phyloP scores from a whole-genome alignment of 2,888 invertebrate species.

The Leptodirus hochenwartii region DNA sequence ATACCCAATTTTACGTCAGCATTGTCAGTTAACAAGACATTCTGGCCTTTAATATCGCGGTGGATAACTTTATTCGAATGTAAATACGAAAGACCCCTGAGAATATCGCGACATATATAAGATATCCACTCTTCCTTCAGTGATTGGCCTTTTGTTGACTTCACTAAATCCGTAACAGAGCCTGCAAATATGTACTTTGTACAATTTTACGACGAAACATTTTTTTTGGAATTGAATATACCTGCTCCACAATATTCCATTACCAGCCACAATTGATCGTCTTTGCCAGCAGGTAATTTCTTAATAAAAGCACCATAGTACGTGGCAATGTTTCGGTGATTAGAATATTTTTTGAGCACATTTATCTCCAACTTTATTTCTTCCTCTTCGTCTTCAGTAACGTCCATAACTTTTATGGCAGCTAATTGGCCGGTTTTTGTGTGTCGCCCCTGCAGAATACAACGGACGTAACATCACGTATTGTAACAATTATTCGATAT shows the following conservation, averaged over 20 bases:
- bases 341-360: conserved; percentile 96
- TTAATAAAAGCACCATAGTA: conserved; percentile 99
- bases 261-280: conserved; percentile 98
- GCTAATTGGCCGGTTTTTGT: conserved; percentile 99
- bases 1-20: conserved; percentile 96
- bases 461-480: conserved; percentile 12
- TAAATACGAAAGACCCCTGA: conserved; percentile 89
- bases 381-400: conserved; percentile 99
- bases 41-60: conserved; percentile 98
- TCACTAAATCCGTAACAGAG: conserved; percentile 97
- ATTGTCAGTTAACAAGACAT: conserved; percentile 97
- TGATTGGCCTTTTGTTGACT: conserved; percentile 95
- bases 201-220: no score
- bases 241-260: conserved; percentile 99
- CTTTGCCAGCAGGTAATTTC: conserved; percentile 95
- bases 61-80: conserved; percentile 99
- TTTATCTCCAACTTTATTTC: conserved; percentile 99
- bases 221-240: conserved; percentile 15
- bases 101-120: conserved; percentile 92
- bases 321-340: conserved; percentile 98
- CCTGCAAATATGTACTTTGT: conserved; percentile 29
- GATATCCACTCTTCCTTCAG: conserved; percentile 99
- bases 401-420: conserved; percentile 99
- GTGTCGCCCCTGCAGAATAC: conserved; percentile 71
- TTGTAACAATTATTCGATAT: no score